Evolutionary conservation across 2,113 vertebrate species (phyloP).

Genomic region (Bambusicola thoracicus): DNA sequence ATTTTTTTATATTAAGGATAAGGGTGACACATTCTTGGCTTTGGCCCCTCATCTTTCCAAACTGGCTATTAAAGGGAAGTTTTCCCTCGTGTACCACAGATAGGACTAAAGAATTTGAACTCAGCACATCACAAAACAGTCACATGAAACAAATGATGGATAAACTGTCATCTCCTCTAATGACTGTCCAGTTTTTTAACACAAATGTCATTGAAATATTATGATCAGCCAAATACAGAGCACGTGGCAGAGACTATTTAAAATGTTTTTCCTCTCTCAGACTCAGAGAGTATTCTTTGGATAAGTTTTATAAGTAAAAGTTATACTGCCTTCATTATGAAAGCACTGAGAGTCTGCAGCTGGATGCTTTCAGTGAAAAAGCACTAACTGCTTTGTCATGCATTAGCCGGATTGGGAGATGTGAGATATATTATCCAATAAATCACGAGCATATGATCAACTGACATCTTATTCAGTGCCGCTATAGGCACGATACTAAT

Average conservation of each 20-base stretch:
- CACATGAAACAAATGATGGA: background rate
- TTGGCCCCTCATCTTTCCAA: background rate
- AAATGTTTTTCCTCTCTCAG: background rate
- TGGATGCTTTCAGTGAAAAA: background rate
- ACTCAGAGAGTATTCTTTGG: background rate
- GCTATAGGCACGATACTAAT: background rate
- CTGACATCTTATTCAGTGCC: background rate
- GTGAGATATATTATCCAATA: background rate
- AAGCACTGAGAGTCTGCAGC: background rate
- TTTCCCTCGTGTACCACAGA: accelerated
- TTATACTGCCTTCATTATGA: background rate
- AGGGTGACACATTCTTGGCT: background rate
- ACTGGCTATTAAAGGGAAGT: background rate
- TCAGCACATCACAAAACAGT: background rate
- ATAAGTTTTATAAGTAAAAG: background rate
- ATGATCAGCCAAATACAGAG: background rate
- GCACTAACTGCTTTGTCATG: background rate
- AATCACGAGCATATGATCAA: background rate
- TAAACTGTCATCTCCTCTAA: background rate
- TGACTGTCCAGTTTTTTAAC: background rate
- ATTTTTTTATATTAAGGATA: background rate
- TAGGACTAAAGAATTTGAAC: background rate
- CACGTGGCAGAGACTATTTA: background rate
- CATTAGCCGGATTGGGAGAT: background rate
- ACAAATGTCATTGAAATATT: background rate